These are phyloP conservation scores for Excalfactoria chinensis DNA, from an alignment of 2,113 vertebrate species.

Conservation along the genomic window DNA sequence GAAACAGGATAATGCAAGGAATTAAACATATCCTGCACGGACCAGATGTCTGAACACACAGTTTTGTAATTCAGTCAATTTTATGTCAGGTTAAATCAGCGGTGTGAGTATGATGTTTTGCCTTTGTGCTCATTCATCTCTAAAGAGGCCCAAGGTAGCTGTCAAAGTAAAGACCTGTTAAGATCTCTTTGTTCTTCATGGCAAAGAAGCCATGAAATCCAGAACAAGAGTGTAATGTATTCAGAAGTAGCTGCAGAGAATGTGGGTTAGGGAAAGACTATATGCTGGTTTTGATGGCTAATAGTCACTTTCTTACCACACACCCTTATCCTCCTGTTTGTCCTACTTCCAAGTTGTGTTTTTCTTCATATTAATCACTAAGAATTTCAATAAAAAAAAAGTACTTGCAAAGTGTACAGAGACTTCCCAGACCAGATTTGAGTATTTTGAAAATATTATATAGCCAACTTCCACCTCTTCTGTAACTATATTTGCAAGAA, in stretches of 20 bases:
- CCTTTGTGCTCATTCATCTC: slow-evolving; percentile 12
- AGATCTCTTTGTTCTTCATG: neutral
- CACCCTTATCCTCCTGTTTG: neutral
- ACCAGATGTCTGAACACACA: neutral
- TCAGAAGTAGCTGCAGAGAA: neutral
- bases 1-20: neutral
- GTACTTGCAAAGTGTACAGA: neutral
- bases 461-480: neutral
- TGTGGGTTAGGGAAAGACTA: neutral
- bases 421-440: accelerated
- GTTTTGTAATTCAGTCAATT: slow-evolving; percentile 8
- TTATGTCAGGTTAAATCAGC: slow-evolving; percentile 11
- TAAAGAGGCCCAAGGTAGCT: neutral
- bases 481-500: neutral
- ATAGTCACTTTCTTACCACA: neutral
- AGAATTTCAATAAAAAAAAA: slow-evolving; percentile 1
- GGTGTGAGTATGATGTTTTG: neutral
- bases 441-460: neutral
- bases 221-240: neutral
- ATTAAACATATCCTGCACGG: neutral
- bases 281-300: neutral
- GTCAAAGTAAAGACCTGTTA: slow-evolving; percentile 3
- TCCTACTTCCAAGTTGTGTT: neutral
- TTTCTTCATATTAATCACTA: neutral
- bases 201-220: neutral